Evolutionary conservation across 2,888 invertebrate species (phyloP), one percentile per base, ranked within the genome.

Genomic region (Cryptus viduatorius): DNA sequence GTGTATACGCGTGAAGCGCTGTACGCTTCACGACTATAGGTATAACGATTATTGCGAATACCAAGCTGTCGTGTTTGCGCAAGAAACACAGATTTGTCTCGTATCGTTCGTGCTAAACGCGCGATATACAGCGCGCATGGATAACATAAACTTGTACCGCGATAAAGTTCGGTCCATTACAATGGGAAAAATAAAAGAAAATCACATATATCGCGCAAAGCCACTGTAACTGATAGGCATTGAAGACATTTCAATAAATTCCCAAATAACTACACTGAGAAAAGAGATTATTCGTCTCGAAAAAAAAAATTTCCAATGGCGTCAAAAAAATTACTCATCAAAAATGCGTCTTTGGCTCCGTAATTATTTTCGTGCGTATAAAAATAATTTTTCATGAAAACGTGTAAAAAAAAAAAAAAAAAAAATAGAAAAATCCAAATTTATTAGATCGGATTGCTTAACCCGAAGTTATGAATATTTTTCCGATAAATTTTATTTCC

Each of bases 21-120:
- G 50, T 48, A 64, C 29, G 46, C 37, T 61, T 50, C 16, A 12
- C 19, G 31, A 12, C 19, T 64, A 64, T 64, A 29, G 59, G 31
- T 61, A 61, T 14, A 56, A 56, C 56, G 56, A 56, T 56, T 24
- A 56, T 56, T 8, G 56, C 19, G 56, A 56, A 56, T 12, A 10
- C 56, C 56, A 19, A 56, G 56, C 56, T 12, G 24, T 4, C 19
- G 56, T 71, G 53, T 71, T 71, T 53, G 56, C 56, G 71, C 71
- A 59, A 59, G 44, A 24, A 19, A 42, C 59, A 37, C 19, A 59
- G 72, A 72, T 72, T 72, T 72, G 72, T 59, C 72, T 72, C 72
- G 72, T 24, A 59, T 72, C 59, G 29, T 19, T n/a, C 44, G 59
- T 44, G 59, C 29, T 61, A 61, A 61, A 61, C 59, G 31, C 59